Base-by-base conservation (phyloP, 2,888 invertebrate genomes). In the Rotaria socialis region DNA sequence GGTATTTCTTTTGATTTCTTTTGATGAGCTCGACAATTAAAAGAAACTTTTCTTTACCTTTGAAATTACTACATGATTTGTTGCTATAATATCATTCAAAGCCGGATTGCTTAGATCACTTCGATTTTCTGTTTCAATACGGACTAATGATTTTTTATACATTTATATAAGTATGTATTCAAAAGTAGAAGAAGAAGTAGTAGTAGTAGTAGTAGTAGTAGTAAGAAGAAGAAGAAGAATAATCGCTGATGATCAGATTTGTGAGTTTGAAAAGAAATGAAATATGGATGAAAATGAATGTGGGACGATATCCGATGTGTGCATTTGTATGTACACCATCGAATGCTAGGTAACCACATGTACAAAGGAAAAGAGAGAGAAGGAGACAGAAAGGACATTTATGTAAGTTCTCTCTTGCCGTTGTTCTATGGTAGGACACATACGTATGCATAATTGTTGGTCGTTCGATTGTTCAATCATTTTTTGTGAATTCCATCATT, bases 261-360 rank as follows among this genome's bases (percentile, higher is more conserved):
- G 67, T 67, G 67, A 67, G 67, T 67, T 67, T 67, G 35, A 67
- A 67, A 67, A 67, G 67, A 67, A 67, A 67, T 19, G 67, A 67
- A 67, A 67, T 67, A 27, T 27, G 35, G 67, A 8, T 67, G 67
- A 67, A 35, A 35, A 67, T 67, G 67, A 67, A 67, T 35, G 67
- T 67, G 67, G 35, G 67, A 67, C 67, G 67, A 67, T 67, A 67
- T 67, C 67, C 35, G 16, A 67, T 67, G 67, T 67, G 19, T 67
- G 35, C 35, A 67, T 67, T 35, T 41, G 67, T 67, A 67, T 35
- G 19, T 67, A 41, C 19, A 67, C 67, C 67, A 67, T 67, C 35
- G 67, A 67, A 67, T 67, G 67, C 67, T 67, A 67, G 67, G 67
- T 67, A 67, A 67, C 67, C 67, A 67, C 67, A 67, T 67, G 67